Percentiles rank a stretch among this genome's conserved stretches.
These are phyloP conservation scores for Gymnodraco acuticeps DNA, from an alignment of 2,797 vertebrate genomes.

Conservation along the genomic window DNA sequence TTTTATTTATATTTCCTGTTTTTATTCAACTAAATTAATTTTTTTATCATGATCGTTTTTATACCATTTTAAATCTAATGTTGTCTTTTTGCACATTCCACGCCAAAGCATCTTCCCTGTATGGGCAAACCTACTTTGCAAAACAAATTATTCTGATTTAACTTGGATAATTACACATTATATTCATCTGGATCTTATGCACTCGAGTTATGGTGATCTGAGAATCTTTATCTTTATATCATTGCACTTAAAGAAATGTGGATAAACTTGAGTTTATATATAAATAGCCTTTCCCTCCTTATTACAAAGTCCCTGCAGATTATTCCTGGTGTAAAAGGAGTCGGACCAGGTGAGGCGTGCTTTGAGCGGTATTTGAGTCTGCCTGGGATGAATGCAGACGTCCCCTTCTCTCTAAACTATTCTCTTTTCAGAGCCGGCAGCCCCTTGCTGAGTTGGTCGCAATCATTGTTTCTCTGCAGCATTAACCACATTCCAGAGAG, in stretches of 20 bases:
- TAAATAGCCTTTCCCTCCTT: conserved; percentile 17
- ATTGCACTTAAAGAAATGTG: background rate
- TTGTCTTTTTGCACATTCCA: no score
- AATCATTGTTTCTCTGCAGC: conserved; percentile 92
- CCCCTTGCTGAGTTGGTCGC: conserved; percentile 88
- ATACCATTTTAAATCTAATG: no score
- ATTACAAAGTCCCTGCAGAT: conserved; percentile 27
- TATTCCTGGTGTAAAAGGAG: conserved; percentile 49
- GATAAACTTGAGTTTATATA: conserved; percentile 23
- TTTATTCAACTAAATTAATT: no score
- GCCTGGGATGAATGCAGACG: conserved; percentile 77
- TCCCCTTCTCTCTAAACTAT: conserved; percentile 76
- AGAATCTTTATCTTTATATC: background rate
- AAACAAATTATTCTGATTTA: no score
- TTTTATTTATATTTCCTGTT: no score
- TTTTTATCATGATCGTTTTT: no score
- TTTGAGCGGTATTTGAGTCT: conserved; percentile 69
- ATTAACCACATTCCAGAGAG: conserved; percentile 95
- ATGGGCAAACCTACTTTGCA: no score
- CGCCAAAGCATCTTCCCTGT: no score
- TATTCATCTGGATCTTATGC: background rate
- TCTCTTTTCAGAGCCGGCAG: conserved; percentile 81
- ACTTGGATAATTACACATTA: background rate
- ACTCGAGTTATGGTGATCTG: background rate
- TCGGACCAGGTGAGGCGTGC: conserved; percentile 78